Conservation (phyloP, 2,888 invertebrate species). For the Melipona bicolor region DNA sequence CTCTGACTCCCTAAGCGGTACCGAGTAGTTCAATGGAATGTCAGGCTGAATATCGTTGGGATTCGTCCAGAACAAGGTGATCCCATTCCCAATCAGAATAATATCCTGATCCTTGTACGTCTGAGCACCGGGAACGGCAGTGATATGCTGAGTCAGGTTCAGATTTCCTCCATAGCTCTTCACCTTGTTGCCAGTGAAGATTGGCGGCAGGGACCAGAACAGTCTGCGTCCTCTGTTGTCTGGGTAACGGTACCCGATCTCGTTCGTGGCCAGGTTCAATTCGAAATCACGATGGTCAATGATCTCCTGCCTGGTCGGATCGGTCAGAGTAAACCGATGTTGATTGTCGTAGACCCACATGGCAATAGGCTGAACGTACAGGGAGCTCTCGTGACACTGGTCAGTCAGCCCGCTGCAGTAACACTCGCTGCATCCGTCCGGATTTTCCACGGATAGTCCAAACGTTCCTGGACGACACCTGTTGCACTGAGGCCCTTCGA, state of each 20-base stretch:
- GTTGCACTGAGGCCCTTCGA: slow-evolving; percentile 91
- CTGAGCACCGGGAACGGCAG: slow-evolving; percentile 85
- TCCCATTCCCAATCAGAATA: slow-evolving; percentile 91
- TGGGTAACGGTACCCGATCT: slow-evolving; percentile 87
- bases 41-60: slow-evolving; percentile 86
- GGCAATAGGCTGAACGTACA: slow-evolving; percentile 89
- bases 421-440: slow-evolving; percentile 93
- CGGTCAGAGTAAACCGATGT: slow-evolving; percentile 87
- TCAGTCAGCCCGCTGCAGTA: slow-evolving; percentile 94
- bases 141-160: slow-evolving; percentile 90
- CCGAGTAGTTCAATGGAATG: slow-evolving; percentile 87
- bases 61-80: slow-evolving; percentile 91
- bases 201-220: slow-evolving; percentile 91
- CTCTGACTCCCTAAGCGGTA: slow-evolving; percentile 87
- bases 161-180: slow-evolving; percentile 95
- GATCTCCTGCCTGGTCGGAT: slow-evolving; percentile 82
- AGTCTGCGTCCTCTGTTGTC: slow-evolving; percentile 85
- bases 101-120: slow-evolving; percentile 91
- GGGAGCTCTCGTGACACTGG: slow-evolving; percentile 89
- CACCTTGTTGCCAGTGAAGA: slow-evolving; percentile 88
- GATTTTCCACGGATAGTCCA: slow-evolving; percentile 89
- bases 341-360: slow-evolving; percentile 86
- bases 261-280: slow-evolving; percentile 86
- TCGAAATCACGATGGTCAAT: slow-evolving; percentile 85
- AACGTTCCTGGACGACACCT: slow-evolving; percentile 92